Conservation (phyloP, 2,113 vertebrate genomes). For the Oncorhynchus masou region DNA sequence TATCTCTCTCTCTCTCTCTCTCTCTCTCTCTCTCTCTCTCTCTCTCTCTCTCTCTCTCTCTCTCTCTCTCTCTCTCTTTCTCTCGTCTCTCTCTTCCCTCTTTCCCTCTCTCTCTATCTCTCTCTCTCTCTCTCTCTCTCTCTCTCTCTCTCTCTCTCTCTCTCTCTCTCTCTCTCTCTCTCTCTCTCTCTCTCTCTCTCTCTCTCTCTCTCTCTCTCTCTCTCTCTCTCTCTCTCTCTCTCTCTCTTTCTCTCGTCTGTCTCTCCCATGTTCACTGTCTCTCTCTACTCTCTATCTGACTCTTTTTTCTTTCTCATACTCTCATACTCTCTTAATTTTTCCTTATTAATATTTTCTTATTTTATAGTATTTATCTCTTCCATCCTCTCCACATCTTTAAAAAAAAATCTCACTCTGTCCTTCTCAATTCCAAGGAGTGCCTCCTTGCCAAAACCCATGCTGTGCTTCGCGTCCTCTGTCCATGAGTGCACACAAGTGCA, state of each 20-base stretch:
- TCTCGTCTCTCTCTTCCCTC: not conserved
- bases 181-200: not conserved
- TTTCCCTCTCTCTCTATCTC: not conserved
- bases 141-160: not conserved
- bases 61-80: not conserved
- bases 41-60: not conserved
- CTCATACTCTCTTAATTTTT: not conserved
- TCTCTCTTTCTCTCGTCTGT: not conserved
- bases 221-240: not conserved
- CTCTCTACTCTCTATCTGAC: not conserved
- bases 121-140: not conserved
- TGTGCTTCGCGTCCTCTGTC: not conserved
- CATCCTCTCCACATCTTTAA: not conserved
- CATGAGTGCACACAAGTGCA: not conserved
- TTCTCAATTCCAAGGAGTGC: not conserved
- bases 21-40: constrained; percentile 7
- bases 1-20: not conserved
- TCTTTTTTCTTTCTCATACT: not conserved
- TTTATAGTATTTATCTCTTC: not conserved
- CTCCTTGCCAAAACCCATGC: not conserved
- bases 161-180: constrained; percentile 11
- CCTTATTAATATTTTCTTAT: not conserved
- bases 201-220: not conserved
- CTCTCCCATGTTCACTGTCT: not conserved
- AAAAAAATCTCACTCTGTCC: not conserved